Evolutionary conservation across 92 coral and sea anemone species (phyloP), one percentile per base, ranked within the genome.

Genomic region (Zoanthus sansibaricus): DNA sequence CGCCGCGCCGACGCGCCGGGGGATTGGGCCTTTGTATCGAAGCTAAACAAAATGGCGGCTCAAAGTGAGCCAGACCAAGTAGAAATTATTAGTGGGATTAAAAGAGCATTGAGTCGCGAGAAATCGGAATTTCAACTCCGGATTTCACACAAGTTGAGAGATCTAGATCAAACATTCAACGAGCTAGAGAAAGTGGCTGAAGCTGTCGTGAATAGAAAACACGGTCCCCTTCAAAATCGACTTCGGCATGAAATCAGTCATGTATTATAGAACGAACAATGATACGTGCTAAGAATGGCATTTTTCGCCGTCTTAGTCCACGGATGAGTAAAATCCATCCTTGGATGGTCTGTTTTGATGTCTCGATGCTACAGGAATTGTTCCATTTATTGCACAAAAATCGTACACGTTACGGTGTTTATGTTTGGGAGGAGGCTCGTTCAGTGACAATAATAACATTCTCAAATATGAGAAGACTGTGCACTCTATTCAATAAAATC

Each of bases 351-450:
- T 74, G 7, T 74, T 74, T 74, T 74, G 78, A 74, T 37, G 52
- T 74, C 78, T 54, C 78, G 78, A 74, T 74, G 78, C 78, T 54
- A 74, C 78, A 74, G 78, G 78, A 74, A 74, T 54, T 89, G 55
- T 92, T 89, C 59, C 56, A 49, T 46, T 31, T 89, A 7, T 74
- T 89, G 15, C 76, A 91, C 11, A 74, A 75, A 18, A 31, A 62
- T 56, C 73, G 86, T 3, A 89, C 92, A 69, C 86, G 87, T 37
- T 92, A 79, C 89, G 92, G 94, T 20, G 11, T 89, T 54, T 82
- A 79, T 18, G 83, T 87, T 20, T 62, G 54, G 17, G 92, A 92
- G 79, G 37, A 71, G 76, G 30, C 86, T 45, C 82, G 79, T 59
- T 83, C 75, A 18, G 82, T 88, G 30, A 73, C 51, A 46, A 82